A percentile compares a stretch with the other conserved stretches of the same genome.
Conservation (phyloP, 1,140 invertebrate genomes). For the Xylocopa sonorina region DNA sequence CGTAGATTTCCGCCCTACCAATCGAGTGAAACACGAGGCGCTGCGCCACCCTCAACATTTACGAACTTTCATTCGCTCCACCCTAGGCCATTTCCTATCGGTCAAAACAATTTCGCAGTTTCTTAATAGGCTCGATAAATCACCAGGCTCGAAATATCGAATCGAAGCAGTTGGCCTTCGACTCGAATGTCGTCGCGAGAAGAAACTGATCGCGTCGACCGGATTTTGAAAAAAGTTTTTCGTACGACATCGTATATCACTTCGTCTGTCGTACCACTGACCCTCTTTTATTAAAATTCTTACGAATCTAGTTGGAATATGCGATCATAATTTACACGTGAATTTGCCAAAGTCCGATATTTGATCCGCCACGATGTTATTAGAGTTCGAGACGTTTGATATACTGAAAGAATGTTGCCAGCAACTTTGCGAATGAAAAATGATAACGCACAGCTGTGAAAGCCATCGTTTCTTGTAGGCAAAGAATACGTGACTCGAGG, state of each 20-base stretch:
- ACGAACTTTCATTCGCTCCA: constrained; percentile 57
- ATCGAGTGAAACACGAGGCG: constrained; percentile 67
- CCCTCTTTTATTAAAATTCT: constrained; percentile 31
- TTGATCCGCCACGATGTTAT: background rate
- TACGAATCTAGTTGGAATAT: constrained; percentile 4
- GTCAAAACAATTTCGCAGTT: constrained; percentile 68
- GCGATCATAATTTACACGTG: constrained; percentile 1
- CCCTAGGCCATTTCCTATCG: constrained; percentile 70
- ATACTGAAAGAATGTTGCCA: too few relatives aligned
- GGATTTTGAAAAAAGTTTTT: background rate
- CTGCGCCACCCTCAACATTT: constrained; percentile 58
- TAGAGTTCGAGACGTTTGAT: background rate
- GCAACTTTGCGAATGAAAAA: background rate
- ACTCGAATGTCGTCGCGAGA: background rate
- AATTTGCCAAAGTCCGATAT: background rate
- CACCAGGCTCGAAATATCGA: constrained; percentile 16
- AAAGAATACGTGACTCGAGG: background rate
- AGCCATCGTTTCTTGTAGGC: background rate
- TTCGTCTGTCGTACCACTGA: background rate
- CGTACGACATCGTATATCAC: background rate
- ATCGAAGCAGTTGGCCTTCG: constrained; percentile 1
- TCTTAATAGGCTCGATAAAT: constrained; percentile 73
- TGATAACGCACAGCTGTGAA: background rate
- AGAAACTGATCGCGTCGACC: constrained; percentile 4
- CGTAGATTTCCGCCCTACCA: constrained; percentile 60